phyloP scores from a whole-genome alignment of 2,797 vertebrate species.

The Arctocebus calabarensis region DNA sequence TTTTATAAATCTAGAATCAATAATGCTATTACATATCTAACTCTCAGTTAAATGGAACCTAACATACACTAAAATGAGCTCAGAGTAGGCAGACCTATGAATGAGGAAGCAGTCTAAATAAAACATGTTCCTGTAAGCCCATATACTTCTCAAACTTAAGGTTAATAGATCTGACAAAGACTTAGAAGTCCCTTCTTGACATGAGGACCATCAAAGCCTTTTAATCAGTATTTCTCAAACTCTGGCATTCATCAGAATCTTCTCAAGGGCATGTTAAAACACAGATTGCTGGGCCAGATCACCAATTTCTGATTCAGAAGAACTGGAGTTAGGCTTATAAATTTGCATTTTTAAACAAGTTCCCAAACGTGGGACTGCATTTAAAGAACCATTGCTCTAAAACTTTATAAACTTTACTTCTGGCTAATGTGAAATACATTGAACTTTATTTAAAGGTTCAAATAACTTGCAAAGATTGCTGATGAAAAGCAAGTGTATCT shows the following conservation, averaged over 20 bases:
- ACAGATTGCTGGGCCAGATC: background rate
- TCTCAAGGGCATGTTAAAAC: background rate
- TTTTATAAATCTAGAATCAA: constrained; percentile 8
- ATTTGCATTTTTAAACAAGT: constrained; percentile 33
- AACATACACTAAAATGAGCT: constrained; percentile 13
- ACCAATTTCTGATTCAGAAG: background rate
- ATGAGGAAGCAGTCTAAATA: background rate
- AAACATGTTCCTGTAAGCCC: background rate
- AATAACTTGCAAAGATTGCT: constrained; percentile 45
- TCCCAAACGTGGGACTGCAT: background rate
- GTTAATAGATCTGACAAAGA: background rate
- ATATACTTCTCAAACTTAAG: background rate
- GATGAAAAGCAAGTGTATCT: background rate
- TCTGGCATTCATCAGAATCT: background rate
- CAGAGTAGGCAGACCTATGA: background rate
- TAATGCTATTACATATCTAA: background rate
- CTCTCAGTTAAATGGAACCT: constrained; percentile 30
- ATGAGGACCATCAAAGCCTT: background rate
- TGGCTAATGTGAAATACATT: constrained; percentile 1
- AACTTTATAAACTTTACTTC: constrained; percentile 52
- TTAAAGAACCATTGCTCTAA: constrained; percentile 28
- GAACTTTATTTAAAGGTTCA: constrained; percentile 1
- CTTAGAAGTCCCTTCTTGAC: constrained; percentile 5
- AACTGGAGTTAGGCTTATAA: background rate
- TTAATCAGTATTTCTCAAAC: constrained; percentile 35